A percentile compares a stretch with the other conserved stretches of the same genome.
phyloP scores from a whole-genome alignment of 2,797 vertebrate species.

The Oceanodroma leucorhoa region DNA sequence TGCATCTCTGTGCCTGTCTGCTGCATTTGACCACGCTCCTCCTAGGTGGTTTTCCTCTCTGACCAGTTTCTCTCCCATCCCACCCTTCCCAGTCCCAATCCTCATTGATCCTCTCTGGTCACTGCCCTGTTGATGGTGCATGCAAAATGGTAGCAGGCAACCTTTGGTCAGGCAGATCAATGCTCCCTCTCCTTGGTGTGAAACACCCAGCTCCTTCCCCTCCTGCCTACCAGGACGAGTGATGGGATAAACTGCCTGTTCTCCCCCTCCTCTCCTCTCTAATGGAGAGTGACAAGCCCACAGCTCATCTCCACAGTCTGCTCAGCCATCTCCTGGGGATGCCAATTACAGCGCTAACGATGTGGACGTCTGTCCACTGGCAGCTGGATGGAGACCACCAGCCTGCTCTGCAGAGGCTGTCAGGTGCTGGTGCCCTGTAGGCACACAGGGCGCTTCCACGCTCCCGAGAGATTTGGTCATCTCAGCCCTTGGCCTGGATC shows the following conservation, averaged over 20 bases:
- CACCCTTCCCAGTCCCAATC: background rate
- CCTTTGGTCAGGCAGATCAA: background rate
- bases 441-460: background rate
- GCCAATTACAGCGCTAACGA: background rate
- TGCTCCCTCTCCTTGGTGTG: no score
- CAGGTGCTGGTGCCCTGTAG: background rate
- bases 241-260: background rate
- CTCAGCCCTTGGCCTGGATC: background rate
- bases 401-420: background rate
- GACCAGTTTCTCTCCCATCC: background rate
- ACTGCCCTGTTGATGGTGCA: background rate
- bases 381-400: background rate
- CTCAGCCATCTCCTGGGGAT: background rate
- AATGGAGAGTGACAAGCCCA: background rate
- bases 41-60: background rate
- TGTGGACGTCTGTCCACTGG: background rate
- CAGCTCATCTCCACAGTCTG: background rate
- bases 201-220: background rate
- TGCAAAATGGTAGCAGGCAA: background rate
- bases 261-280: background rate
- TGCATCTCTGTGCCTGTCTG: fast-evolving
- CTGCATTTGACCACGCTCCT: background rate
- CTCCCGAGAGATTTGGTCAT: fast-evolving
- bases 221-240: background rate
- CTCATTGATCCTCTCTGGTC: background rate